phyloP scores from a whole-genome alignment of 1,140 invertebrate genomes.

The Drosophila rhopaloa region DNA sequence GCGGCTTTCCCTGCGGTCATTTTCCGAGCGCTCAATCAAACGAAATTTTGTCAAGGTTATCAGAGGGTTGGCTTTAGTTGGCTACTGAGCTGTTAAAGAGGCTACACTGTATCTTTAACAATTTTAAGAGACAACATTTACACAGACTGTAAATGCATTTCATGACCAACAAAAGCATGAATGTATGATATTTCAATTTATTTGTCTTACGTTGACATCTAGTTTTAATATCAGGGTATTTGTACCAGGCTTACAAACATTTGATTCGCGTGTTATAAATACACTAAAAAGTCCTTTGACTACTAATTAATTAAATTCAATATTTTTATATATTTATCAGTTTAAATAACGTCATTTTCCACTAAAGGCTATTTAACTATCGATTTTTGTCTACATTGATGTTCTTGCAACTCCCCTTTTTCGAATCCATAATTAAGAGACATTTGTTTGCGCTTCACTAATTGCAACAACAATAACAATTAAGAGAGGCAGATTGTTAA shows the following conservation, averaged over 20 bases:
- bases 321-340: too few relatives aligned
- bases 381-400: background rate
- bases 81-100: background rate
- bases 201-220: too few relatives aligned
- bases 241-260: too few relatives aligned
- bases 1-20: conserved; percentile 54
- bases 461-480: conserved; percentile 61
- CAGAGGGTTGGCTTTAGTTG: conserved; percentile 53
- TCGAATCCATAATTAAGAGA: conserved; percentile 65
- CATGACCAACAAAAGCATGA: too few relatives aligned
- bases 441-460: conserved; percentile 79
- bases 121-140: background rate
- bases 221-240: too few relatives aligned
- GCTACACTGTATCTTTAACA: background rate
- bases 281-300: too few relatives aligned
- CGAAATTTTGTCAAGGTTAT: conserved; percentile 64
- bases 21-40: conserved; percentile 46
- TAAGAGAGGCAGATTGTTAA: conserved; percentile 38
- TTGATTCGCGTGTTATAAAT: too few relatives aligned
- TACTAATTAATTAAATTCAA: too few relatives aligned
- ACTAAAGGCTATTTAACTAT: background rate
- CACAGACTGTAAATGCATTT: too few relatives aligned
- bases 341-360: too few relatives aligned
- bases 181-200: too few relatives aligned
- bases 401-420: background rate